phyloP scores from a whole-genome alignment of 2,888 invertebrate genomes.

The Odontomyia ornata region DNA sequence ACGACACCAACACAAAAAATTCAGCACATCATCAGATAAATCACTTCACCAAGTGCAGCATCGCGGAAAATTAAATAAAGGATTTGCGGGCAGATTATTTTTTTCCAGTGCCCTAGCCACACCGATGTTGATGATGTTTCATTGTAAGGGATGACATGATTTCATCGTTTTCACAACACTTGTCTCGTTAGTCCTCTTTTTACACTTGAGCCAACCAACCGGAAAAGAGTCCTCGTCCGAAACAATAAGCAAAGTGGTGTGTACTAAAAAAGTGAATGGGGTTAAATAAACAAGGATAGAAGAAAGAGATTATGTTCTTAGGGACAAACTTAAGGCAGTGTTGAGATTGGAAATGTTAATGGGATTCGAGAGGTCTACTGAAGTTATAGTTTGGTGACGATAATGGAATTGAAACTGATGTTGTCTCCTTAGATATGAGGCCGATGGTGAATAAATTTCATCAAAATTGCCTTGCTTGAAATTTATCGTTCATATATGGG shows the following conservation, averaged over 20 bases:
- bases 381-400: too few species aligned
- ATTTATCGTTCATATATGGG: too few species aligned
- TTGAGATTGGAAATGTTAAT: constrained; percentile 20
- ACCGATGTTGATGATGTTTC: constrained; percentile 39
- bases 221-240: constrained; percentile 27
- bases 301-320: constrained; percentile 40
- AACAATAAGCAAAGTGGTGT: not conserved
- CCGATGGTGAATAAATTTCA: too few species aligned
- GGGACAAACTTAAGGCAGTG: constrained; percentile 3
- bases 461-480: too few species aligned
- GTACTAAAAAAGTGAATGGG: constrained; percentile 21
- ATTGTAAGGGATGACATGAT: constrained; percentile 30
- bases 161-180: constrained; percentile 33
- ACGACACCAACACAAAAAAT: constrained; percentile 8
- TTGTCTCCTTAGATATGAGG: too few species aligned
- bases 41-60: constrained; percentile 58
- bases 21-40: constrained; percentile 47
- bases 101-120: constrained; percentile 33
- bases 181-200: not conserved
- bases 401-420: too few species aligned
- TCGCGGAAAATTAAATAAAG: constrained; percentile 65
- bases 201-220: constrained; percentile 3
- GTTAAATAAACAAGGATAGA: not conserved
- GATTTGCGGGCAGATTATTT: constrained; percentile 63
- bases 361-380: constrained; percentile 5